Evolutionary conservation across 1,140 invertebrate species (phyloP), one percentile per base, ranked within the genome.

Genomic region (Zaprionus kolodkinae): DNA sequence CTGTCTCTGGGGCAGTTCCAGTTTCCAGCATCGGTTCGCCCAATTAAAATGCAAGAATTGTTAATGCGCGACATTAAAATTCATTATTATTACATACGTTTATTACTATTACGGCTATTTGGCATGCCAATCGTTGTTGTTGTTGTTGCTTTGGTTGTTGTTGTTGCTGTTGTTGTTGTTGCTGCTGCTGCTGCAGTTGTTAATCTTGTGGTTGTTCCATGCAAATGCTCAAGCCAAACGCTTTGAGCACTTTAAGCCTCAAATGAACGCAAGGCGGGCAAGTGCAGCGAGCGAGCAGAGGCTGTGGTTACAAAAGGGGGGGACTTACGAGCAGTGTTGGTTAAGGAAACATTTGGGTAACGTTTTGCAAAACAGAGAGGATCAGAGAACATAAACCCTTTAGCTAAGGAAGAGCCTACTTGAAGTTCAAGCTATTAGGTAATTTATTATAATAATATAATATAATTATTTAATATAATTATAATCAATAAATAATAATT

Each of bases 21-120:
- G 63, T 35, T 33, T 38, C 55, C 66, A 54, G 68, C 65, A 57
- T 65, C 73, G 60, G 74, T 76, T 79, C 62, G 78, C 71, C 87
- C 85, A 90, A 89, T 89, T 89, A 89, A 89, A 89, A 89, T 89
- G 85, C 85, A 89, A 79, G 85, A 89, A 89, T 89, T 89, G 85
- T 90, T 89, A 89, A 89, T 90, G 85, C 78, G 81, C 85, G 78
- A 79, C 85, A 89, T 89, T 89, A 89, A 89, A 89, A 89, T 89
- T 89, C 85, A 89, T 89, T 89, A 89, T 89, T 89, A 89, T 89
- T 85, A 89, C 83, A 87, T 72, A 88, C 83, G 83, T 88, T 90
- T 89, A 85, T 85, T 89, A 65, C 82, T 81, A 69, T 80, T 81
- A 90, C 74, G 55, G 66, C 56, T 73, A 82, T 79, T 76, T 25